Conservation (phyloP, 2,888 invertebrate genomes). For the Julus scandinavius region DNA sequence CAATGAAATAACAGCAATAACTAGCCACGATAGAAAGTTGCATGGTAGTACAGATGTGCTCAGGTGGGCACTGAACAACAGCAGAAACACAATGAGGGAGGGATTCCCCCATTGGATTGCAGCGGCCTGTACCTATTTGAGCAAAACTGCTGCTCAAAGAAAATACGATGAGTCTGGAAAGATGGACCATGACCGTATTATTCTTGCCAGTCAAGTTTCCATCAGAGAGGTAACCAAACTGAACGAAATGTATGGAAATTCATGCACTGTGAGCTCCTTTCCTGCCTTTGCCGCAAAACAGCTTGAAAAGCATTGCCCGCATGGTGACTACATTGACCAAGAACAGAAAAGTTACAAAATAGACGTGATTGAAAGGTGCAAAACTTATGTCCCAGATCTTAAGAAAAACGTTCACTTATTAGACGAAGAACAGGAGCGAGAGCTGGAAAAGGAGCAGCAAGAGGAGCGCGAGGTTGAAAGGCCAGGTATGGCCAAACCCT, state of each 20-base stretch:
- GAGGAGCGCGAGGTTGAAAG: conserved; percentile 25
- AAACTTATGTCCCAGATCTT: neutral
- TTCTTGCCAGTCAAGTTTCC: neutral
- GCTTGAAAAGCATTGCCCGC: neutral
- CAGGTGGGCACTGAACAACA: neutral
- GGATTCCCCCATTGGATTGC: neutral
- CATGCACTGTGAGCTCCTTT: neutral
- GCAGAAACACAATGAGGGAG: neutral
- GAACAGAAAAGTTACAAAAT: neutral
- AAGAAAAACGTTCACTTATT: neutral
- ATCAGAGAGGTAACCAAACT: neutral
- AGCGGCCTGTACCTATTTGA: neutral
- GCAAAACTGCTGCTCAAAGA: neutral
- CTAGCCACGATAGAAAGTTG: neutral
- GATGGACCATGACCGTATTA: neutral
- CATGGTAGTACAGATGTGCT: neutral
- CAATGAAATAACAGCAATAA: neutral
- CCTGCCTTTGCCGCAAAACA: neutral
- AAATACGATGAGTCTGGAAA: neutral
- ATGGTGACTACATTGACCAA: neutral
- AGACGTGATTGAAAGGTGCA: neutral
- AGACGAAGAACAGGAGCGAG: conserved; percentile 45
- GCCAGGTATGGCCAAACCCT: neutral
- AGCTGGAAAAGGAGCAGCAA: conserved; percentile 17
- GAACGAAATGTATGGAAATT: neutral